phyloP scores from a whole-genome alignment of 2,888 invertebrate genomes.

The Arctia plantaginis region DNA sequence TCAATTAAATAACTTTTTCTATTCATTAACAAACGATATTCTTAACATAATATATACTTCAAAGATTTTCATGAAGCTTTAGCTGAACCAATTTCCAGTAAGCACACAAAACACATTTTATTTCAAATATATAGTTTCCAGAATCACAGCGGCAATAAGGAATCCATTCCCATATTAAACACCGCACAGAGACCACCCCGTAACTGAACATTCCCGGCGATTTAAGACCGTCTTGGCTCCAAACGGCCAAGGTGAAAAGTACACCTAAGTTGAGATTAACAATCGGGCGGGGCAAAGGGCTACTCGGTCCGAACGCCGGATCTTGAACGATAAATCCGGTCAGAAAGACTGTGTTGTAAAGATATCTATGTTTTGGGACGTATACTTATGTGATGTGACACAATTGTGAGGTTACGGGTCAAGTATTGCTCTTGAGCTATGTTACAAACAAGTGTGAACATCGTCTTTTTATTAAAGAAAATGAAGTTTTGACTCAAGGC shows the following conservation, averaged over 20 bases:
- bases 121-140: constrained; percentile 16
- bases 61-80: neutral
- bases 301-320: constrained; percentile 63
- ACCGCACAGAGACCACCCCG: constrained; percentile 54
- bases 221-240: constrained; percentile 66
- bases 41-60: neutral
- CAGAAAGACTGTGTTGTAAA: constrained; percentile 54
- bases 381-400: constrained; percentile 38
- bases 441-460: neutral
- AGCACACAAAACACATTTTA: constrained; percentile 16
- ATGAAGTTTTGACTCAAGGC: neutral
- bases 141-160: constrained; percentile 25
- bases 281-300: constrained; percentile 71
- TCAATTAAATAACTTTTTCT: constrained; percentile 16
- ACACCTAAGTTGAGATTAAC: constrained; percentile 82
- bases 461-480: neutral
- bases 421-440: constrained; percentile 19
- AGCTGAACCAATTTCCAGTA: neutral
- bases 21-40: neutral
- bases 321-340: constrained; percentile 63
- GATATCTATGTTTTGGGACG: constrained; percentile 43
- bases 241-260: constrained; percentile 77
- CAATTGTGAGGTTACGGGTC: constrained; percentile 24
- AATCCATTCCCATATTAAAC: constrained; percentile 33
- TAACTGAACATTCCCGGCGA: constrained; percentile 61